Conservation (phyloP, 1,140 invertebrate species). For the Sarcophaga peregrina region DNA sequence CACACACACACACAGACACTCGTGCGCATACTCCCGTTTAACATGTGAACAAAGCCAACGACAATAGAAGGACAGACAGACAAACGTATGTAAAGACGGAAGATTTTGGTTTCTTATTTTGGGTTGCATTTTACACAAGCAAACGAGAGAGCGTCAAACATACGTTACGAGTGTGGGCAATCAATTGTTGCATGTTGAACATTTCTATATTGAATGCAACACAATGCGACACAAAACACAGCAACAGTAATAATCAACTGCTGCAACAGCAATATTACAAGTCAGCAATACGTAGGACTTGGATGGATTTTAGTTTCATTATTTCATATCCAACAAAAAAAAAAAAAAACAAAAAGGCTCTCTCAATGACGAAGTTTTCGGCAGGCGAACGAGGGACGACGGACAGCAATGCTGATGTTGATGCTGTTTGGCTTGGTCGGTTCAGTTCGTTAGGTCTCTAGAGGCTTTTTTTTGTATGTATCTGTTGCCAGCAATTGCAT, state of each 20-base stretch:
- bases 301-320: neutral
- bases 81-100: too few species aligned
- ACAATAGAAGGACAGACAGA: neutral
- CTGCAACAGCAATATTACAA: neutral
- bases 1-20: too few species aligned
- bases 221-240: neutral
- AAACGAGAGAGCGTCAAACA: neutral
- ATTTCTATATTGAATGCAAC: conserved; percentile 12
- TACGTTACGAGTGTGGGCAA: conserved; percentile 19
- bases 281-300: neutral
- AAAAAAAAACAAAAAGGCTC: neutral
- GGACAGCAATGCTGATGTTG: neutral
- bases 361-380: neutral
- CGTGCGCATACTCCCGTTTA: neutral
- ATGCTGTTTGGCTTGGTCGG: neutral
- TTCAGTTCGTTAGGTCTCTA: conserved; percentile 18
- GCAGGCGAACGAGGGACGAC: neutral
- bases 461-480: conserved; percentile 38
- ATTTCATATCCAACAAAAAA: neutral
- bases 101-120: too few species aligned
- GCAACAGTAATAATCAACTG: neutral
- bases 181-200: conserved; percentile 44
- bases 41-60: conserved; percentile 15
- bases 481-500: conserved; percentile 50
- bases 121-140: neutral